These are phyloP conservation scores for Drosophila pegasa DNA, from an alignment of 2,888 invertebrate genomes.

Conservation along the genomic window DNA sequence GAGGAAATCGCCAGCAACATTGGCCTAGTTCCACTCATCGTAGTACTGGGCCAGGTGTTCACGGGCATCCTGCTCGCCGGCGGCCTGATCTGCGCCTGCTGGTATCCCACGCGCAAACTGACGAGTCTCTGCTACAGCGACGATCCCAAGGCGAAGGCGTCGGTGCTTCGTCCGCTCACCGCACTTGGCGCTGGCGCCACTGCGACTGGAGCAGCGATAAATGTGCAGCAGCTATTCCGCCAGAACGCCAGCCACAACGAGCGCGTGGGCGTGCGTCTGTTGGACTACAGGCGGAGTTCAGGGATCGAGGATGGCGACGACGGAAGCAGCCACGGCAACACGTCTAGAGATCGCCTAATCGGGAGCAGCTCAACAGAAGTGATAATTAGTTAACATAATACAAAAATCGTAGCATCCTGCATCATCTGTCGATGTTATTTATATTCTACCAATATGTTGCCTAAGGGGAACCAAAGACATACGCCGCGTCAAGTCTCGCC, in stretches of 20 bases:
- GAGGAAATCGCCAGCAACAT: constrained; percentile 87
- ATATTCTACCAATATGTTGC: constrained; percentile 18
- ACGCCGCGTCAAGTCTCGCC: constrained; percentile 33
- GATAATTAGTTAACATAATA: constrained; percentile 70
- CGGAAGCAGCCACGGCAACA: constrained; percentile 23
- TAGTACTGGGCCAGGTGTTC: constrained; percentile 86
- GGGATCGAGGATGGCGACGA: constrained; percentile 30
- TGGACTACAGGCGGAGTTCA: constrained; percentile 69
- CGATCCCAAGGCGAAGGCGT: constrained; percentile 76
- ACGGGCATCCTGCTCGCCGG: constrained; percentile 85
- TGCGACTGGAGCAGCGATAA: constrained; percentile 8
- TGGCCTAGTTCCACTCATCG: constrained; percentile 86
- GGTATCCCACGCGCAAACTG: constrained; percentile 81
- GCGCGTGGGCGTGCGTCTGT: constrained; percentile 67
- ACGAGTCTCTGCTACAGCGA: constrained; percentile 68
- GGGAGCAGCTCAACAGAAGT: constrained; percentile 59
- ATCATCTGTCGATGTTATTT: constrained; percentile 32
- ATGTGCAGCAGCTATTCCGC: constrained; percentile 31
- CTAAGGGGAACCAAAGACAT: constrained; percentile 17
- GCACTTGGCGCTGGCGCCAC: constrained; percentile 36
- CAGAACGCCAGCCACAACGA: constrained; percentile 43
- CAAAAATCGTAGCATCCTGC: constrained; percentile 36
- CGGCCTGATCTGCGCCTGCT: constrained; percentile 84
- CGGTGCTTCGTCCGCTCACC: constrained; percentile 66
- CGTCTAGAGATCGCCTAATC: constrained; percentile 62